These are phyloP conservation scores for Chymomyza caudatula DNA, from an alignment of 2,888 invertebrate species.

Conservation along the genomic window DNA sequence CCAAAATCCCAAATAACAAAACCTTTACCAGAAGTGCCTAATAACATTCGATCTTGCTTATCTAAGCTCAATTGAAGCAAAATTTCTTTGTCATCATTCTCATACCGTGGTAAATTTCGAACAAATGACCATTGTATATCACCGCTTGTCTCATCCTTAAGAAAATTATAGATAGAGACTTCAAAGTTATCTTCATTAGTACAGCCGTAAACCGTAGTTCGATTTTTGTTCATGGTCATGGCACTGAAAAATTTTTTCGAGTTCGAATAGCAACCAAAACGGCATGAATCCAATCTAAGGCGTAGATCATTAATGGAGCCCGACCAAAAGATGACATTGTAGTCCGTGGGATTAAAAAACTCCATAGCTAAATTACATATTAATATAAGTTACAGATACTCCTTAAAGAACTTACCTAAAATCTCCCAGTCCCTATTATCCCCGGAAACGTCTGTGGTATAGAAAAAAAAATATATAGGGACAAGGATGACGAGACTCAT, in stretches of 20 bases:
- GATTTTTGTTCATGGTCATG: constrained; percentile 84
- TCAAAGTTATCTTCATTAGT: constrained; percentile 82
- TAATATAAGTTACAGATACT: background rate
- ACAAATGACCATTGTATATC: constrained; percentile 81
- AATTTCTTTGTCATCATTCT: constrained; percentile 86
- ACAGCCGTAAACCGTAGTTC: constrained; percentile 85
- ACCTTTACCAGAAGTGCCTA: constrained; percentile 91
- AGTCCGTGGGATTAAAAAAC: constrained; percentile 84
- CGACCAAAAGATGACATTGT: constrained; percentile 88
- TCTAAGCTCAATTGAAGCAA: constrained; percentile 91
- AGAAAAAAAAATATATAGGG: background rate
- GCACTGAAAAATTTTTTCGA: constrained; percentile 78
- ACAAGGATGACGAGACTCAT: too few relatives aligned
- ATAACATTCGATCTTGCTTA: constrained; percentile 87
- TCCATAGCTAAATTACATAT: constrained; percentile 81
- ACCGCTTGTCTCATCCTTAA: constrained; percentile 52
- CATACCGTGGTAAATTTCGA: constrained; percentile 82
- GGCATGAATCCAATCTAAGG: constrained; percentile 83
- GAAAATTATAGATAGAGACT: constrained; percentile 75
- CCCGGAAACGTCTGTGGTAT: constrained; percentile 80
- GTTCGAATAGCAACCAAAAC: constrained; percentile 59
- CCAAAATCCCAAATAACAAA: constrained; percentile 90
- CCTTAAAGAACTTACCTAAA: constrained; percentile 80
- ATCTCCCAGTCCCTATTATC: constrained; percentile 85
- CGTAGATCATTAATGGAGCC: constrained; percentile 87